Percentiles rank a stretch among this genome's conserved stretches.
These are phyloP conservation scores for Sapayoa aenigma DNA, from an alignment of 2,113 vertebrate species.

Conservation along the genomic window DNA sequence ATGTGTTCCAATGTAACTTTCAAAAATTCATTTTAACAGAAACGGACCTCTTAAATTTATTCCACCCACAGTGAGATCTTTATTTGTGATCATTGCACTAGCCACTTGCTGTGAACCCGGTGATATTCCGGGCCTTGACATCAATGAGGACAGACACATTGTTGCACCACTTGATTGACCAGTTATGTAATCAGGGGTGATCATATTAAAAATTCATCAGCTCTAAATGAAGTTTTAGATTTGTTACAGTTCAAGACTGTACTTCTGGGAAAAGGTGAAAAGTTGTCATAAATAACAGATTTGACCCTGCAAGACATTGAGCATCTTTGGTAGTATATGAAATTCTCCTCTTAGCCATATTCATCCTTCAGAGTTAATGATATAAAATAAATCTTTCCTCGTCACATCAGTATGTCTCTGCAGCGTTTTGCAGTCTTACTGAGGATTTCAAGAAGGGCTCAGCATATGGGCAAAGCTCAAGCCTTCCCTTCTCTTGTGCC, in stretches of 20 bases:
- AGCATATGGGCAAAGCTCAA: not conserved
- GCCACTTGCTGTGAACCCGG: not conserved
- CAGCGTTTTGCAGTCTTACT: not conserved
- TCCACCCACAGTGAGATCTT: not conserved
- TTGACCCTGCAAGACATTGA: not conserved
- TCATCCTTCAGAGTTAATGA: not conserved
- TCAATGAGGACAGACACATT: not conserved
- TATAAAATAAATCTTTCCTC: not conserved
- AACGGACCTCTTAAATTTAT: not conserved
- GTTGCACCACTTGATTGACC: not conserved
- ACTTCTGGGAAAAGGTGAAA: not conserved
- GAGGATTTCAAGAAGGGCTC: not conserved
- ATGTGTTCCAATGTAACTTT: not conserved
- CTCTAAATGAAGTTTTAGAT: not conserved
- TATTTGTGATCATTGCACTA: not conserved
- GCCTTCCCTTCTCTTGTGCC: not conserved
- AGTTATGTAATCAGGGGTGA: not conserved
- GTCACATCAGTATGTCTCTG: not conserved
- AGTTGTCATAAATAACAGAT: not conserved
- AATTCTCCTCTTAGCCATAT: not conserved
- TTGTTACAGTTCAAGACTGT: not conserved
- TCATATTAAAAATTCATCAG: not conserved
- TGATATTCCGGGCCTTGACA: not conserved
- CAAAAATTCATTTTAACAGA: not conserved
- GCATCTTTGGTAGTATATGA: not conserved